Conservation (phyloP, 2,797 vertebrate genomes). For the Varecia variegata region DNA sequence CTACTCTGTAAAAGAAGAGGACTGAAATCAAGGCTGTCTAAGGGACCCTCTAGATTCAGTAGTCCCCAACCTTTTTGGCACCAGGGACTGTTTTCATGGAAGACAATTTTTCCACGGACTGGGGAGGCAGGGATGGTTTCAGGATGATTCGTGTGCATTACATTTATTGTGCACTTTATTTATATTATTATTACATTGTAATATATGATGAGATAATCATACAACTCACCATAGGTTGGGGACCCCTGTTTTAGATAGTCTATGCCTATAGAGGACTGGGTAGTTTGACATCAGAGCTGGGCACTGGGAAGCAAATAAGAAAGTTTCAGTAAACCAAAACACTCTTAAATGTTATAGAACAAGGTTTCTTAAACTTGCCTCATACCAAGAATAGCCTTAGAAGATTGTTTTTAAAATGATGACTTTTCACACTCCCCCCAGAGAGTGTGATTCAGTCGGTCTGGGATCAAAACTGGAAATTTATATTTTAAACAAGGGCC, state of each 20-base stretch:
- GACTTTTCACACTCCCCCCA: neutral
- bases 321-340: neutral
- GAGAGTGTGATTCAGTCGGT: neutral
- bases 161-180: no score
- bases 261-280: neutral
- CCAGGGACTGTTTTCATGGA: no score
- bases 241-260: no score
- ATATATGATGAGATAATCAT: no score
- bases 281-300: neutral
- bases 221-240: no score
- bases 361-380: neutral
- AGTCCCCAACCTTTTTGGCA: no score
- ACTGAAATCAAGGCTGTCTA: neutral
- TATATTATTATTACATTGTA: no score
- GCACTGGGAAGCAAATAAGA: neutral
- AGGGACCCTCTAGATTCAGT: neutral
- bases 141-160: no score
- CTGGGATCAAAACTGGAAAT: neutral
- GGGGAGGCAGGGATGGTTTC: no score
- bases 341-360: neutral
- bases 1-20: neutral
- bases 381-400: neutral
- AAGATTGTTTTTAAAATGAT: neutral
- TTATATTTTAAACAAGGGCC: neutral
- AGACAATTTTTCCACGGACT: no score